Evolutionary conservation across 2,888 invertebrate species (phyloP), one percentile per base, ranked within the genome.

Genomic region (Eupithecia subfuscata): DNA sequence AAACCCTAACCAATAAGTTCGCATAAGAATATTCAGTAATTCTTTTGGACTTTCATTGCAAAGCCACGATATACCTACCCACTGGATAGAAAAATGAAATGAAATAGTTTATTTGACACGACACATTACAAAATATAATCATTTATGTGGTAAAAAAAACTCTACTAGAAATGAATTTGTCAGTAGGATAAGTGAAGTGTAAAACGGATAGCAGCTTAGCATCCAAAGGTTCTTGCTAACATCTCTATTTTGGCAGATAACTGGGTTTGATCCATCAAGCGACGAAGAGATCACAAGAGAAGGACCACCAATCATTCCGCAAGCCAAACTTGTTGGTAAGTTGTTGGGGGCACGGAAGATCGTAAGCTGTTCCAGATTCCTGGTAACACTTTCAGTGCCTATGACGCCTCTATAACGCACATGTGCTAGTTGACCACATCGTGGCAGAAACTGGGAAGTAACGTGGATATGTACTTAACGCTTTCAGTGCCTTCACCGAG

Each of bases 221-320:
- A 52, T 8, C 48, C 9, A 9, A 48, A 48, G 48, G 9, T 0
- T 16, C 45, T 52, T n/a, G 8, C 7, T 52, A 48, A 56, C 22
- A 22, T 11, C 11, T 56, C 52, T 56, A 11, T 22, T 11, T 69
- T 86, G 83, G 14, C 75, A 91, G 91, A 81, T 89, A 1, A 80
- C 76, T 40, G 91, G 88, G 8, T 80, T 81, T 34, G 86, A 88
- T 65, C 75, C 72, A 5, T 76, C 76, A 45, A 85, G 64, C 25
- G 82, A 84, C 34, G 73, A 78, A 30, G 73, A 77, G 16, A 79
- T 91, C 40, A 82, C 67, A 60, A 84, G 90, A 71, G 72, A 77
- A 74, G 22, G 81, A 30, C 22, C 85, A 70, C 75, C 84, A 2
- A 88, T 88, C 16, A 83, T 86, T 1, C 82, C 90, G 63, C 84